Conservation (phyloP, 2,888 invertebrate species). For the Diachrysia chrysitis region DNA sequence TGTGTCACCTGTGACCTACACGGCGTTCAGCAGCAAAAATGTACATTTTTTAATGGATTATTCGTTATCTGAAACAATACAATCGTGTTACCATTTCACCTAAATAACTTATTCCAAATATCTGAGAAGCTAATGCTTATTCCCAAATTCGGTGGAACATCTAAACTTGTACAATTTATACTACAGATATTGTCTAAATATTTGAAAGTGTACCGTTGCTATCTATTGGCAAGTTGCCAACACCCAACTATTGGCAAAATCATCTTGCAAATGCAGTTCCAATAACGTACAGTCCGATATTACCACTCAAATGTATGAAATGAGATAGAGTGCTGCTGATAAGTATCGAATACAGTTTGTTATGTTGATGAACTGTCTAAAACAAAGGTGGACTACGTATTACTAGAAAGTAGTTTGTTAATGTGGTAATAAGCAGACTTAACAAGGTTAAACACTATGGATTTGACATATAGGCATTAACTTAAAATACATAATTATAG, state of each 20-base stretch:
- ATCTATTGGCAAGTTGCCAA: constrained; percentile 63
- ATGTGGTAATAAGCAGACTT: too few species aligned
- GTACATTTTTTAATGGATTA: too few species aligned
- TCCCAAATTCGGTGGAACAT: constrained; percentile 26
- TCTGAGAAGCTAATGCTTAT: constrained; percentile 22
- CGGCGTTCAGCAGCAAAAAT: too few species aligned
- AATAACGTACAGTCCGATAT: constrained; percentile 61
- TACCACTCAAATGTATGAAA: constrained; percentile 57
- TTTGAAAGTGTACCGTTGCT: constrained; percentile 57
- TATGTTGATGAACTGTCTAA: not conserved
- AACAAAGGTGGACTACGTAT: not conserved
- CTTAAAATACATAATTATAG: too few species aligned
- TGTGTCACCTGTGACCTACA: too few species aligned
- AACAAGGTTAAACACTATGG: too few species aligned
- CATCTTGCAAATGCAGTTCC: constrained; percentile 64
- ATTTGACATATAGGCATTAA: too few species aligned
- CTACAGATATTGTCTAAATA: constrained; percentile 59
- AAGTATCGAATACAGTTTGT: not conserved
- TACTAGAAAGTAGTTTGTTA: too few species aligned
- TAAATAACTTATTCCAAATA: constrained; percentile 15
- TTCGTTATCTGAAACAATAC: too few species aligned
- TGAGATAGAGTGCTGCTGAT: constrained; percentile 30
- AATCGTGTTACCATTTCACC: not conserved
- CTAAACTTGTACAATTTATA: constrained; percentile 29
- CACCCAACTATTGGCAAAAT: constrained; percentile 60